These are phyloP conservation scores for Platygyra sinensis DNA, from an alignment of 64 coral and sea anemone genomes.

Conservation along the genomic window DNA sequence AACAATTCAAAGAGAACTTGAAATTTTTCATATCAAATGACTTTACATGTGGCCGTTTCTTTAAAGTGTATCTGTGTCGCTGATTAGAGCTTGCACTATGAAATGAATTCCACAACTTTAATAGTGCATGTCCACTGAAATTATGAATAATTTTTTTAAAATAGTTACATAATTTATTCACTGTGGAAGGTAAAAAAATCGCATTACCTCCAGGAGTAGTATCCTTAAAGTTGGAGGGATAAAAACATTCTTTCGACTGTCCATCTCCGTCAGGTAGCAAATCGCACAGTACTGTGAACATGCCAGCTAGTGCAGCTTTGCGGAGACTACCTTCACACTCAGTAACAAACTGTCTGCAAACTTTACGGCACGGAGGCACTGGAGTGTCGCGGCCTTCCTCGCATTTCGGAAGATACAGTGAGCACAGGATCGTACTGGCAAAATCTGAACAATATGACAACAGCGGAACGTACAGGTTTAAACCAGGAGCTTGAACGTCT, in stretches of 20 bases:
- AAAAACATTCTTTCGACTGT: conserved; percentile 1
- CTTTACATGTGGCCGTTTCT: too few species aligned
- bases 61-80: too few species aligned
- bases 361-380: conserved; percentile 41
- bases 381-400: neutral
- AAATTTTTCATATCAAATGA: too few species aligned
- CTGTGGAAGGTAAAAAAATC: neutral
- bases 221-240: neutral
- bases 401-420: conserved; percentile 57
- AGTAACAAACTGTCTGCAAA: conserved; percentile 43
- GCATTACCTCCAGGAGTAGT: conserved; percentile 8
- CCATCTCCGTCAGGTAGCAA: conserved; percentile 18
- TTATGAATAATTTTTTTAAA: neutral
- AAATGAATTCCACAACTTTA: too few species aligned
- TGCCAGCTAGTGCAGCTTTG: neutral
- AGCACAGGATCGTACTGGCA: conserved; percentile 51
- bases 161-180: neutral
- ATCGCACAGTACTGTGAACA: conserved; percentile 47
- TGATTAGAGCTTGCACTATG: too few species aligned
- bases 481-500: neutral
- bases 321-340: conserved; percentile 16
- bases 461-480: conserved; percentile 1
- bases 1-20: too few species aligned
- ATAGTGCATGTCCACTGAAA: too few species aligned
- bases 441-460: conserved; percentile 20